Conservation (phyloP, 2,113 vertebrate genomes). For the Halcyon malimbica region DNA sequence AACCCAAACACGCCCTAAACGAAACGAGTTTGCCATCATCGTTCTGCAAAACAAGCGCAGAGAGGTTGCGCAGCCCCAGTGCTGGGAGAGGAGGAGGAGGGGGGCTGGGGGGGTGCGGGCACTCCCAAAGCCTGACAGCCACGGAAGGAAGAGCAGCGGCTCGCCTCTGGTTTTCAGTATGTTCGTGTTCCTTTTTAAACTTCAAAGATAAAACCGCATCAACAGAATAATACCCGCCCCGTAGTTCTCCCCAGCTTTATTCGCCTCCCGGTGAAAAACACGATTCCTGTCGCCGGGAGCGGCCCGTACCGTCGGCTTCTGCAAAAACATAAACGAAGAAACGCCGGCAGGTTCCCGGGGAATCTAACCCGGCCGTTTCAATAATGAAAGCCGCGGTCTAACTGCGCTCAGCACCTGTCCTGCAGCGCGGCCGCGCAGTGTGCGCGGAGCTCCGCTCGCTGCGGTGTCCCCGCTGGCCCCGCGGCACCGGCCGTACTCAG, state of each 20-base stretch:
- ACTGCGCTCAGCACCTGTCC: neutral
- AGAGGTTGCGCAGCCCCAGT: neutral
- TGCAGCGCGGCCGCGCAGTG: neutral
- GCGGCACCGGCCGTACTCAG: neutral
- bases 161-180: accelerated
- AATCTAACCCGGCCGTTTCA: neutral
- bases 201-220: neutral
- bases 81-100: neutral
- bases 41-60: neutral
- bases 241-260: neutral
- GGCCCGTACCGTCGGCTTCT: neutral
- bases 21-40: neutral
- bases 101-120: neutral
- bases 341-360: neutral
- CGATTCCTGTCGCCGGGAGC: neutral
- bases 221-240: neutral
- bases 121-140: neutral
- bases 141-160: accelerated
- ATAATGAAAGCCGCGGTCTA: accelerated
- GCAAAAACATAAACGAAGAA: neutral
- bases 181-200: neutral
- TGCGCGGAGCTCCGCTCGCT: neutral
- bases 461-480: neutral
- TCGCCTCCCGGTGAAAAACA: neutral
- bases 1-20: accelerated